Evolutionary conservation across 2,113 vertebrate genomes (phyloP).

Genomic region (Ibidorhyncha struthersii): DNA sequence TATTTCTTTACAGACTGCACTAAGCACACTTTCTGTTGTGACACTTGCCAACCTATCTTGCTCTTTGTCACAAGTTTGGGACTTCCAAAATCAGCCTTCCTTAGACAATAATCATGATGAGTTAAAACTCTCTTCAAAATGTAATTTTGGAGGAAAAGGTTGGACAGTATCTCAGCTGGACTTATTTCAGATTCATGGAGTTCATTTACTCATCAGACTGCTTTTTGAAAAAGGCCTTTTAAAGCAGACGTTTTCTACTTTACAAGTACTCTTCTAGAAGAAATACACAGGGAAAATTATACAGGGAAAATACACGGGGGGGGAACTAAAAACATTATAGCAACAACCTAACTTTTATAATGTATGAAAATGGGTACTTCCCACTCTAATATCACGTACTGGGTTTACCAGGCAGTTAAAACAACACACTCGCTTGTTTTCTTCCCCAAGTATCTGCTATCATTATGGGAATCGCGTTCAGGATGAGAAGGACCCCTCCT

Average conservation of each 20-base stretch:
- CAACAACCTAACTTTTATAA: neutral
- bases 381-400: neutral
- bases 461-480: rapidly evolving
- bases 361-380: neutral
- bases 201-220: neutral
- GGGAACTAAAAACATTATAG: neutral
- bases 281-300: neutral
- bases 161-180: neutral
- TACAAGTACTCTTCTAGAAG: neutral
- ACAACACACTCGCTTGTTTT: rapidly evolving
- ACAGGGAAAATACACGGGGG: too few species aligned
- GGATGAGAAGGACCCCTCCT: neutral
- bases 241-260: neutral
- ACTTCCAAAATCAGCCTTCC: neutral
- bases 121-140: neutral
- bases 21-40: neutral
- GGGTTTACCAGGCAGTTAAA: neutral
- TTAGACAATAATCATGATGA: neutral
- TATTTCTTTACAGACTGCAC: neutral
- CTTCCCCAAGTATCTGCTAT: neutral
- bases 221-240: neutral
- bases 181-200: neutral
- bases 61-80: neutral
- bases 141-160: neutral
- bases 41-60: neutral